These are phyloP conservation scores for Brachionus manjavacas DNA, from an alignment of 1,140 invertebrate species.

Conservation along the genomic window DNA sequence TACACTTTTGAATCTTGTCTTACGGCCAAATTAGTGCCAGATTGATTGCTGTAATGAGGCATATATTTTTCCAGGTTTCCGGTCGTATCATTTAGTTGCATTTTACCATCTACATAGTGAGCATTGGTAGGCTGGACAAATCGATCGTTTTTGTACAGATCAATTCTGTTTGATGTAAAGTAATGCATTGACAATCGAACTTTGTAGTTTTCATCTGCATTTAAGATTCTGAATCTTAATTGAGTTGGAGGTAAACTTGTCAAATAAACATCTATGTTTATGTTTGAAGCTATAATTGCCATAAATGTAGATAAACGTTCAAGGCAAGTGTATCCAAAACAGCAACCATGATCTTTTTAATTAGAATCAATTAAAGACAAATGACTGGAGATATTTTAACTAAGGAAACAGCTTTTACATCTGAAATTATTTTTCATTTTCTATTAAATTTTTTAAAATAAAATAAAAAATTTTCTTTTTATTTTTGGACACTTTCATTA, in stretches of 20 bases:
- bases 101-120: slow-evolving; percentile 42
- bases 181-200: slow-evolving; percentile 50
- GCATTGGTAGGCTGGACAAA: slow-evolving; percentile 49
- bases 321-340: slow-evolving; percentile 54
- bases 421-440: too few species aligned
- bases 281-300: slow-evolving; percentile 49
- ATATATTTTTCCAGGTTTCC: background rate
- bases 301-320: slow-evolving; percentile 52
- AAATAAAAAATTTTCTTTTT: too few species aligned
- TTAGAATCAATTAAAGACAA: too few species aligned
- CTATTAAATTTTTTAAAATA: too few species aligned
- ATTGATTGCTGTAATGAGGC: background rate
- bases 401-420: too few species aligned
- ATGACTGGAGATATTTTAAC: too few species aligned
- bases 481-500: too few species aligned
- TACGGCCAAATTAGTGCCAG: slow-evolving; percentile 23
- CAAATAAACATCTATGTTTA: slow-evolving; percentile 42
- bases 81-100: background rate
- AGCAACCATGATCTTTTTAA: slow-evolving; percentile 52
- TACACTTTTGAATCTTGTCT: slow-evolving; percentile 6
- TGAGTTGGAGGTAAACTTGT: slow-evolving; percentile 46
- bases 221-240: slow-evolving; percentile 48
- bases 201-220: slow-evolving; percentile 45
- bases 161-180: slow-evolving; percentile 48
- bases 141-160: slow-evolving; percentile 48